A percentile compares a stretch with the other conserved stretches of the same genome.
phyloP scores from a whole-genome alignment of 2,888 invertebrate species.

The Itoplectis maculator region DNA sequence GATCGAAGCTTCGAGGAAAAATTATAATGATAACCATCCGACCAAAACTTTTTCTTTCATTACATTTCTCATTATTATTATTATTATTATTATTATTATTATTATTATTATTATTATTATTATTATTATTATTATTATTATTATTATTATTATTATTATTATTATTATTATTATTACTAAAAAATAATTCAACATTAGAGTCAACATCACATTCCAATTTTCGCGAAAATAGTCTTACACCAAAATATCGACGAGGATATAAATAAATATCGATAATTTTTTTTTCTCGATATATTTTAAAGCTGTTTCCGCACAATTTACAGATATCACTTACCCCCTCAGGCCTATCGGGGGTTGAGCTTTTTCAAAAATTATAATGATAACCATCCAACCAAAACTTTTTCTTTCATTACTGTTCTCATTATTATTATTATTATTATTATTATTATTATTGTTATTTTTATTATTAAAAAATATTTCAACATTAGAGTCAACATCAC shows the following conservation, averaged over 20 bases:
- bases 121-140: not conserved
- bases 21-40: not conserved
- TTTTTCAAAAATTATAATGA: slow-evolving; percentile 13
- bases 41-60: not conserved
- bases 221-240: too few species aligned
- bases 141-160: not conserved
- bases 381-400: not conserved
- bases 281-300: not conserved
- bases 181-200: too few species aligned
- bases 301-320: not conserved
- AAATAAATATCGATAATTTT: too few species aligned
- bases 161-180: not conserved
- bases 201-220: too few species aligned
- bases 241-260: too few species aligned
- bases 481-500: too few species aligned
- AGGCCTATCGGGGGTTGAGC: not conserved
- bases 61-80: not conserved
- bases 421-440: not conserved
- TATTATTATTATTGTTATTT: not conserved
- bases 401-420: not conserved
- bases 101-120: not conserved
- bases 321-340: slow-evolving; percentile 29
- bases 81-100: not conserved
- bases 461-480: not conserved
- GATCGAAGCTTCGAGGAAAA: not conserved